Base-by-base conservation (phyloP, 2,113 vertebrate species). In the Coptodon rendalli region DNA sequence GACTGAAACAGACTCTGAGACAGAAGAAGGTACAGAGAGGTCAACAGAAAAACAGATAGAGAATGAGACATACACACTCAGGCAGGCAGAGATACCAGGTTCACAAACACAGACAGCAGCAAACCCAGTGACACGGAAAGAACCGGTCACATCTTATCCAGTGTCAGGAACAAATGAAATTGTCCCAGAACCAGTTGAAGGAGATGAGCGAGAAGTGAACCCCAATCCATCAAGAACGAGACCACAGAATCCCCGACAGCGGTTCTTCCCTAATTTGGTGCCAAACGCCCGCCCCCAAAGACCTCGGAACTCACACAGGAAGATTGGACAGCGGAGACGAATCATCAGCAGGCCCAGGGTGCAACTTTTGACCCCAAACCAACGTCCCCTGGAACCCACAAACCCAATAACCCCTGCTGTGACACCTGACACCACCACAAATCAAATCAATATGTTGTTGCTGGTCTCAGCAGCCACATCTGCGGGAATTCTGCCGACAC, bases 311-410 rank as follows among this genome's bases (percentile, higher is more conserved):
- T 59, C 96, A 43, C 96, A 97, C 27, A 97, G 93, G 82, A 96
- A 96, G 87, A 93, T 96, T 19, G 94, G 95, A 4, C 97, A 97
- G 5, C 96, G 96, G 84, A 96, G 95, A 84, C 96, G 97, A 82
- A 90, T 94, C 19, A 96, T 95, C 24, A 96, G 96, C 87, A 96
- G 96, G 90, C 79, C 95, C 12, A 95, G 96, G 40, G 81, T 50
- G 14, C 94, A 68, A 57, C 94, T 90, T 80, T 84, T 94, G 40
- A 91, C 89, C 56, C 56, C 89, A 66, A 34, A 90, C 3, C 88
- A 3, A 86, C 90, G 89, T 91, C 36, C 81, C 4, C 87, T 88
- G 92, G 83, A 86, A 29, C 81, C 87, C 83, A 13, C 31, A 12
- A 90, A 81, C 94, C 45, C 91, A 17, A 48, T 48, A 48, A 79